Percentiles rank a stretch among this genome's conserved stretches.
Evolutionary conservation across 30 jellyfish, hydroid and myxozoan genomes (phyloP).

Genomic region (Pelagia noctiluca): DNA sequence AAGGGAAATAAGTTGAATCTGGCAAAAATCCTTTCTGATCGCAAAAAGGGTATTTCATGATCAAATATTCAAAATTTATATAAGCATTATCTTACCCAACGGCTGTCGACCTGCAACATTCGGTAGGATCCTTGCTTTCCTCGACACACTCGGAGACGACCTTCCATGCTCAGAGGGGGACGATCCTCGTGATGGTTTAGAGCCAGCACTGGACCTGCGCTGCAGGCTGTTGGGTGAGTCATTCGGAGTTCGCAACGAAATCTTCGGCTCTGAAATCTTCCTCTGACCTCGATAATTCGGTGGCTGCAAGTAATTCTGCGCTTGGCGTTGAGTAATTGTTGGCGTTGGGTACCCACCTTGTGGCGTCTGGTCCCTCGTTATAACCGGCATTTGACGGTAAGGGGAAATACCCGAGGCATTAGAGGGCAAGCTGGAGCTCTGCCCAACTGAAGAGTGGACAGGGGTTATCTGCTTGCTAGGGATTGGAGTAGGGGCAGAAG

Average conservation of each 20-base stretch:
- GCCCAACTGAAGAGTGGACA: background rate
- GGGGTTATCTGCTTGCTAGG: background rate
- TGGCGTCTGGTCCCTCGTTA: slow-evolving; percentile 48
- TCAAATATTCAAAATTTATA: too few species aligned
- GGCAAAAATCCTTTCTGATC: too few species aligned
- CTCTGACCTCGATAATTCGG: slow-evolving; percentile 57
- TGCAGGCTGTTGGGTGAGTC: slow-evolving; percentile 25
- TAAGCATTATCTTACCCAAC: slow-evolving; percentile 43
- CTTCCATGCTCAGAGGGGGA: slow-evolving; percentile 44
- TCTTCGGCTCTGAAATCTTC: slow-evolving; percentile 51
- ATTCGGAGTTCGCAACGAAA: slow-evolving; percentile 3
- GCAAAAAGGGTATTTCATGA: too few species aligned
- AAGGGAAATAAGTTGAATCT: too few species aligned
- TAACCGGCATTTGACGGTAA: slow-evolving; percentile 85
- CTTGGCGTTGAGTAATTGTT: slow-evolving; percentile 6
- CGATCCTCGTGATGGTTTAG: slow-evolving; percentile 11
- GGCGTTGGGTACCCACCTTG: slow-evolving; percentile 23
- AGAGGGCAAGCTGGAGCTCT: background rate
- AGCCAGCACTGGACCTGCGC: slow-evolving; percentile 57
- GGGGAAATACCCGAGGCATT: slow-evolving; percentile 56
- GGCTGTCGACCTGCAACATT: slow-evolving; percentile 75
- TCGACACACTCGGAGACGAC: slow-evolving; percentile 44
- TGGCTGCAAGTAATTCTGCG: slow-evolving; percentile 62
- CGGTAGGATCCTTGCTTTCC: slow-evolving; percentile 62
- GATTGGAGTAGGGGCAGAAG: slow-evolving; percentile 14